phyloP scores from a whole-genome alignment of 2,113 vertebrate genomes.

The Chaetura pelagica region DNA sequence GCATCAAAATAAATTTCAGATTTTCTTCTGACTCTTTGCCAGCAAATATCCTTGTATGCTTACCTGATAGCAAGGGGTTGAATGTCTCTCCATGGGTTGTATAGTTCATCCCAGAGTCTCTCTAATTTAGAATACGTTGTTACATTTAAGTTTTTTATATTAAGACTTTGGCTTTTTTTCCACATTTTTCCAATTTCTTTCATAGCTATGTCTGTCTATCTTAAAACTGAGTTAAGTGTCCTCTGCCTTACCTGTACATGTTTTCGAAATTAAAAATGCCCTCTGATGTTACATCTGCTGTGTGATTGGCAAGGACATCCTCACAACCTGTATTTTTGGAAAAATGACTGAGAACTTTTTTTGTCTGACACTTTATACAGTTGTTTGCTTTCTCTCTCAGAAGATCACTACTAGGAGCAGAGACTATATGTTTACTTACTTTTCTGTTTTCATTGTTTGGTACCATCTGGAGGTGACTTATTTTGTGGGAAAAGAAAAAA shows the following conservation, averaged over 20 bases:
- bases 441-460: not conserved
- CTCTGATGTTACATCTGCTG: not conserved
- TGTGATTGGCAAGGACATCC: not conserved
- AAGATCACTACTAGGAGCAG: not conserved
- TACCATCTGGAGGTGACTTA: conserved; percentile 1
- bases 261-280: not conserved
- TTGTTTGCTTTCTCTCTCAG: not conserved
- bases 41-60: not conserved
- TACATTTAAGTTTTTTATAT: not conserved
- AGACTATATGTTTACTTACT: not conserved
- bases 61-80: not conserved
- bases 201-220: accelerated
- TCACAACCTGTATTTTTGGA: not conserved
- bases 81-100: not conserved
- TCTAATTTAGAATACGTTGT: not conserved
- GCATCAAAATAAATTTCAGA: conserved; percentile 33
- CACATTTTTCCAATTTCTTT: not conserved
- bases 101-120: not conserved
- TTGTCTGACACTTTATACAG: not conserved
- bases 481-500: not conserved
- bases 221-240: not conserved
- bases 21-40: conserved; percentile 4
- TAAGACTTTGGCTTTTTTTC: not conserved
- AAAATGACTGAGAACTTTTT: not conserved
- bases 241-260: not conserved